Evolutionary conservation across 2,113 vertebrate species (phyloP), one percentile per base, ranked within the genome.

Genomic region (Muntiacus reevesi): DNA sequence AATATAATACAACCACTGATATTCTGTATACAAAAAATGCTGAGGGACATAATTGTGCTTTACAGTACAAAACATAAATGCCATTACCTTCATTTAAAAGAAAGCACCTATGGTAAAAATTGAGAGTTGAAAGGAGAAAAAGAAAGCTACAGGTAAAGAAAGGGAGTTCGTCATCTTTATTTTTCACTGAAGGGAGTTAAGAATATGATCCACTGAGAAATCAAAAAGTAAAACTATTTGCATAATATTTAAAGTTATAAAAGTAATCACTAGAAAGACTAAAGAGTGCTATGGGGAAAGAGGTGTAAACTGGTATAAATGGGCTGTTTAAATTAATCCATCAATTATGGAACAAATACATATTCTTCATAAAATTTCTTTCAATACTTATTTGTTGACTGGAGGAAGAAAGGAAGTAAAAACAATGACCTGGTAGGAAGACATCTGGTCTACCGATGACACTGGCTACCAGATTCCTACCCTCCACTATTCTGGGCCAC

Each of bases 81-180:
- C 11, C 36, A 33, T 55, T 88, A 36, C 6, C 62, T n/a, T 96
- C 84, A 64, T 57, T 93, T 93, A 93, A 95, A 25, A 17, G 21
- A 86, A 98, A 89, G 52, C 54, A 33, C 7, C 19, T 55, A 28
- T 25, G 27, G 64, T 1, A 82, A 30, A 95, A 67, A 50, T 83
- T 89, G 43, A 17, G 43, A 94, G 40, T 30, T 92, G 25, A 96
- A 97, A 87, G n/a, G 14, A 94, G 50, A 62, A 90, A 89, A 92
- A 86, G 52, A 81, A 94, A 86, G 25, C 59, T 67, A 82, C 27
- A 33, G 87, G 16, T 88, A 84, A 86, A 55, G n/a, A 81, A 78
- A 79, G 78, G 13, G 19, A 19, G 21, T 40, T n/a, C 76, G 47
- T 50, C 8, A 57, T 79, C 23, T 7, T 89, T 93, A 88, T 84